A percentile compares a stretch with the other conserved stretches of the same genome.
These are phyloP conservation scores for Epiblema foenella DNA, from an alignment of 2,888 invertebrate genomes.

Conservation along the genomic window DNA sequence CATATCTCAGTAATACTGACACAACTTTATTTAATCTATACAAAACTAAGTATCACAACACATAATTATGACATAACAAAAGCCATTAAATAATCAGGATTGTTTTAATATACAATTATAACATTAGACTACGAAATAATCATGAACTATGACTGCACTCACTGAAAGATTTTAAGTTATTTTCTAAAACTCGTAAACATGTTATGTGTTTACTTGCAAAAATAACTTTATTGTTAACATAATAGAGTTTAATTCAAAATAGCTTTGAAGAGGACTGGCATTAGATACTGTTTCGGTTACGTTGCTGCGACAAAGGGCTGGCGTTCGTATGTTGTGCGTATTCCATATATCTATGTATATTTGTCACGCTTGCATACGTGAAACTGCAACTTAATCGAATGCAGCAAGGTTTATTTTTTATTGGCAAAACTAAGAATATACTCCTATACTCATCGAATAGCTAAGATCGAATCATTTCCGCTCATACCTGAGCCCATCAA, in stretches of 20 bases:
- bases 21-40: neutral
- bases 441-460: constrained; percentile 5
- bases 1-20: neutral
- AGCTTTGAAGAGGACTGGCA: too few relatives aligned
- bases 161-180: constrained; percentile 5
- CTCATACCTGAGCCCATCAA: neutral
- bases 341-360: neutral
- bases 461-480: constrained; percentile 27
- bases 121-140: constrained; percentile 19
- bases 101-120: constrained; percentile 24
- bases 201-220: neutral
- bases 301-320: neutral
- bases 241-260: neutral
- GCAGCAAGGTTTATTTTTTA: neutral
- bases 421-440: neutral
- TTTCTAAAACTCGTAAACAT: neutral
- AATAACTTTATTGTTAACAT: neutral
- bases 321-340: neutral
- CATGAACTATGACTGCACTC: constrained; percentile 29
- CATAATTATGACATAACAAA: constrained; percentile 14
- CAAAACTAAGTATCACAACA: neutral
- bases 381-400: neutral
- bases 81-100: constrained; percentile 12
- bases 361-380: neutral
- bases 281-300: neutral